Conservation (phyloP, 2,888 invertebrate species). For the Julus scanicus region DNA sequence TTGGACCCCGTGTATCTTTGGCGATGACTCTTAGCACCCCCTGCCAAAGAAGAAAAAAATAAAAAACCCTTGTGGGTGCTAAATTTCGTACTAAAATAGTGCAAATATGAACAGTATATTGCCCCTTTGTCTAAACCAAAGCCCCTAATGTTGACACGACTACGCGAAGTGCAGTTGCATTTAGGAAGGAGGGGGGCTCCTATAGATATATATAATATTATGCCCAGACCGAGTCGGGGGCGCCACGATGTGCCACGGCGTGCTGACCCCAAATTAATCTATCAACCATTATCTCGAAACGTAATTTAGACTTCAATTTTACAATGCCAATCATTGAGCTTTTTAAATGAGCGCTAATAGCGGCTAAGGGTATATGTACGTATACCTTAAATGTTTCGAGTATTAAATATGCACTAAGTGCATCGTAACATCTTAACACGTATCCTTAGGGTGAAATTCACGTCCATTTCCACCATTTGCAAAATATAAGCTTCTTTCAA, state of each 20-base stretch:
- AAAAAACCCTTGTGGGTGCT: background rate
- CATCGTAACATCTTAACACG: no score
- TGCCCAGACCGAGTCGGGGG: background rate
- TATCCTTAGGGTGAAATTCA: no score
- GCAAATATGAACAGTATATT: slow-evolving; percentile 37
- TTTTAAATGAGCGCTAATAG: background rate
- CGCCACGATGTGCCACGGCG: background rate
- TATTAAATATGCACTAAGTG: no score
- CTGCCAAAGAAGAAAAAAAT: no score
- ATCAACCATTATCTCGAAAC: background rate
- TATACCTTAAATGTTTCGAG: background rate
- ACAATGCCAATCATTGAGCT: background rate
- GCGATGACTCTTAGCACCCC: slow-evolving; percentile 4
- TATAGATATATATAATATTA: background rate
- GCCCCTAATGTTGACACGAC: background rate
- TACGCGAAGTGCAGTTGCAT: slow-evolving; percentile 36
- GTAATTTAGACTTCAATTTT: background rate
- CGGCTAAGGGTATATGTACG: background rate
- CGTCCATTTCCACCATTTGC: no score
- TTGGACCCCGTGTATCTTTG: slow-evolving; percentile 6
- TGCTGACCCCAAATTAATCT: background rate
- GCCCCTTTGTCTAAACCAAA: background rate
- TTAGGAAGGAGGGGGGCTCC: background rate
- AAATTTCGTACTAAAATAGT: slow-evolving; percentile 30
- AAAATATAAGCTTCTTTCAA: no score